Percentiles rank a stretch among this genome's conserved stretches.
Evolutionary conservation across 2,888 invertebrate species (phyloP).

Genomic region (Yponomeuta plumbellus): DNA sequence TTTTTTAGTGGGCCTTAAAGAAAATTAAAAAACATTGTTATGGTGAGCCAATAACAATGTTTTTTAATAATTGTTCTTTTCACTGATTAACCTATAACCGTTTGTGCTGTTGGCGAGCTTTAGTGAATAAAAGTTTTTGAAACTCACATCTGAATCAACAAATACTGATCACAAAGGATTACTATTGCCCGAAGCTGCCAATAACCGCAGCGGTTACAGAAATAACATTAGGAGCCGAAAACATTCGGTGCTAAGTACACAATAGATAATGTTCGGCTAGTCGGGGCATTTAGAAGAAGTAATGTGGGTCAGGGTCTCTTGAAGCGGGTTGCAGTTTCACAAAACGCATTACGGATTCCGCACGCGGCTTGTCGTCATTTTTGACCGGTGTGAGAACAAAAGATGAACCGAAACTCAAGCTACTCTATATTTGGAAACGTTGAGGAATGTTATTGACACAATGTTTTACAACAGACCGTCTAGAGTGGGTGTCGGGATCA

Average conservation of each 20-base stretch:
- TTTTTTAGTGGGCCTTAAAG: too few species aligned
- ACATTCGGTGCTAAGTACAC: slow-evolving; percentile 5
- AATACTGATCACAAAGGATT: neutral
- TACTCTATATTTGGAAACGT: slow-evolving; percentile 32
- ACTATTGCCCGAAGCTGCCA: neutral
- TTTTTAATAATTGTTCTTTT: too few species aligned
- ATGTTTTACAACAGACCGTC: neutral
- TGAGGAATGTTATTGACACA: slow-evolving; percentile 27
- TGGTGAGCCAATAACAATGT: too few species aligned
- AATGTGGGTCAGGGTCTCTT: slow-evolving; percentile 60
- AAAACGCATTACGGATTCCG: slow-evolving; percentile 58
- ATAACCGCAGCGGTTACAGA: neutral
- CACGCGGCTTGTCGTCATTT: slow-evolving; percentile 32
- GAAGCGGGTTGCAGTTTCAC: slow-evolving; percentile 42
- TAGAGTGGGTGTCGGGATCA: too few species aligned
- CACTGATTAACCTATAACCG: too few species aligned
- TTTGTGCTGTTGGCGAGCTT: too few species aligned
- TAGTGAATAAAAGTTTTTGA: too few species aligned
- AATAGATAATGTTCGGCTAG: slow-evolving; percentile 24
- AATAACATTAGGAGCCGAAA: neutral
- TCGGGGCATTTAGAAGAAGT: slow-evolving; percentile 14
- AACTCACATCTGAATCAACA: neutral
- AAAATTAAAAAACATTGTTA: too few species aligned
- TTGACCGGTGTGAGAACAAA: slow-evolving; percentile 46
- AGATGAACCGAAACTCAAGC: slow-evolving; percentile 30